These are phyloP conservation scores for Ryuthela nishihirai DNA, from an alignment of 2,888 invertebrate genomes.

Conservation along the genomic window DNA sequence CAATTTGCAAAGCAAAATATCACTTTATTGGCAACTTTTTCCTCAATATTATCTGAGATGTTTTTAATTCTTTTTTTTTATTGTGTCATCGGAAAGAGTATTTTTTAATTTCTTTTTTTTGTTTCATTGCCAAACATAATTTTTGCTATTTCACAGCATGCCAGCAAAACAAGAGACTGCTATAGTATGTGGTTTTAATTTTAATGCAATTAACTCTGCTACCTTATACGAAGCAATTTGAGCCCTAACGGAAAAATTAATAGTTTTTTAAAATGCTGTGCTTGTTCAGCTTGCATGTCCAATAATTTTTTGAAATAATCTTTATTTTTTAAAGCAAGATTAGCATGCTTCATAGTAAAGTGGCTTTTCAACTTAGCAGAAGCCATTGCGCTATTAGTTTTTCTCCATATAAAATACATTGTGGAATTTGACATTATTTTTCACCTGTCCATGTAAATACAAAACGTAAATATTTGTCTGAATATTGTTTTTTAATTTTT, in stretches of 20 bases:
- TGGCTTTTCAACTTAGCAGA: background rate
- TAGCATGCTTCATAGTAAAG: background rate
- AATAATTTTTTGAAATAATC: background rate
- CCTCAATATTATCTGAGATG: background rate
- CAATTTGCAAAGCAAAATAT: too few relatives aligned
- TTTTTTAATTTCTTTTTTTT: background rate
- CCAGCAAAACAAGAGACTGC: background rate
- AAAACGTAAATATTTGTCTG: background rate
- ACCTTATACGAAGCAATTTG: too few relatives aligned
- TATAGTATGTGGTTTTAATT: background rate
- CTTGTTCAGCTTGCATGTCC: background rate
- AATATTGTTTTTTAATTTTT: background rate
- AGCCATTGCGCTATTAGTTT: background rate
- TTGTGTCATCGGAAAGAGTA: background rate
- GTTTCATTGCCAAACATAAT: background rate
- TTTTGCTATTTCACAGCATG: background rate
- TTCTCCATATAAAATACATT: background rate
- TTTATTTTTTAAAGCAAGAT: background rate
- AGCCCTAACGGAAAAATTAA: too few relatives aligned
- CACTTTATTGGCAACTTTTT: too few relatives aligned
- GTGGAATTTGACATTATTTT: background rate
- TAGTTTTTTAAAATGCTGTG: background rate
- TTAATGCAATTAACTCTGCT: too few relatives aligned
- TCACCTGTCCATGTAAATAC: background rate
- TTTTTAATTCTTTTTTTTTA: background rate